phyloP scores from a whole-genome alignment of 2,113 vertebrate species.

The Heptranchias perlo region DNA sequence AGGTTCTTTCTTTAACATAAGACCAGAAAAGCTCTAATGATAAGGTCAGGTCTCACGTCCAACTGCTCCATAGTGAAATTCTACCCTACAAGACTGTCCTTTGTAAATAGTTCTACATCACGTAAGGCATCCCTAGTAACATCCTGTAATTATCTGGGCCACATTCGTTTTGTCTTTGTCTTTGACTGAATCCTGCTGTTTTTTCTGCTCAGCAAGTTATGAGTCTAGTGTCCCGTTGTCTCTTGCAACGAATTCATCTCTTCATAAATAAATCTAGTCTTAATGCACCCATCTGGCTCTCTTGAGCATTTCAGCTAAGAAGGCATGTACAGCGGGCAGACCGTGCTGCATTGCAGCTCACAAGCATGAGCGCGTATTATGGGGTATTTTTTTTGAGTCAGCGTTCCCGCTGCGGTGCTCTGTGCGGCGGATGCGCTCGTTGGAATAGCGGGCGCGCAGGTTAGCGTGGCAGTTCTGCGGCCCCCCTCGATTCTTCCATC shows the following conservation, averaged over 20 bases:
- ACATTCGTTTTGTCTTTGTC: constrained; percentile 21
- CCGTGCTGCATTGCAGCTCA: background rate
- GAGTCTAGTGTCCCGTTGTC: background rate
- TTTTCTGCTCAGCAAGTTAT: background rate
- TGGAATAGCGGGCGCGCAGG: too few relatives aligned
- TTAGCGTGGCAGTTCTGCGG: background rate
- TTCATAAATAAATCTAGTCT: constrained; percentile 10
- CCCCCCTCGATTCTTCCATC: background rate
- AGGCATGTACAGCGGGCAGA: background rate
- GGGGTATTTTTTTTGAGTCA: background rate
- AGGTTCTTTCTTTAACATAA: background rate
- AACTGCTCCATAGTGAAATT: background rate
- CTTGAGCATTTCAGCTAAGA: background rate
- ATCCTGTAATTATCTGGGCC: constrained; percentile 22
- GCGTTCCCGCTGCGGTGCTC: background rate
- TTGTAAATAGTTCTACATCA: background rate
- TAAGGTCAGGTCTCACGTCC: background rate
- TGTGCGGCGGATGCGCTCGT: background rate
- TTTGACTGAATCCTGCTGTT: constrained; percentile 8
- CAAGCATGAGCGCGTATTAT: background rate
- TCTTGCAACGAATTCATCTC: background rate
- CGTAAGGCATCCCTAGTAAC: background rate
- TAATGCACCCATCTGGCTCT: constrained; percentile 8
- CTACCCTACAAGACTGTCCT: background rate
- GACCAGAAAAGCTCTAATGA: background rate